These are phyloP conservation scores for Dascillus cervinus DNA, from an alignment of 2,888 invertebrate species.

Conservation along the genomic window DNA sequence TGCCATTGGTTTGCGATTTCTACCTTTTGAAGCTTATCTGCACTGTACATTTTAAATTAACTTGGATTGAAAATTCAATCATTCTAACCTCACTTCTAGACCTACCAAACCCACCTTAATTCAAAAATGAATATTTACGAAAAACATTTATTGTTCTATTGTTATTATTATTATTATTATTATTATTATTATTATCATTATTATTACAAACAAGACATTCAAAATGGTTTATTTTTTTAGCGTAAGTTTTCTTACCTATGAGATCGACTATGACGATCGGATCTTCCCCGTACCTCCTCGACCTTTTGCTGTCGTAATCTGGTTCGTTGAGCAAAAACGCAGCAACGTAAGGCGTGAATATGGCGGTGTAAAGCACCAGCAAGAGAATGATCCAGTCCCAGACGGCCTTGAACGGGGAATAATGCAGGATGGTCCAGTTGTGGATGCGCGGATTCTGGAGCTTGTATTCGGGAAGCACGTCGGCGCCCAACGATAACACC, in stretches of 20 bases:
- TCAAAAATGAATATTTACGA: no score
- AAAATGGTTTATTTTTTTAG: no score
- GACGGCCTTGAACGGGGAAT: conserved; percentile 95
- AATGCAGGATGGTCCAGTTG: conserved; percentile 97
- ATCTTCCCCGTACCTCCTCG: conserved; percentile 74
- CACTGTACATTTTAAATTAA: no score
- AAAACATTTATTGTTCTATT: no score
- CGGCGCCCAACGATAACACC: conserved; percentile 96
- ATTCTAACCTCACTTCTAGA: no score
- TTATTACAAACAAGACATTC: no score
- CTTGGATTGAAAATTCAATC: no score
- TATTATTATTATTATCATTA: no score
- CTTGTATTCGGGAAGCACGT: conserved; percentile 94
- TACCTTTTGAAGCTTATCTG: no score
- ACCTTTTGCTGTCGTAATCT: conserved; percentile 67
- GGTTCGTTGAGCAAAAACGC: conserved; percentile 93
- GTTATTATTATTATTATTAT: no score
- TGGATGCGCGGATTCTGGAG: conserved; percentile 89
- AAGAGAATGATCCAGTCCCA: conserved; percentile 99
- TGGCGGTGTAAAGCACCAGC: conserved; percentile 97
- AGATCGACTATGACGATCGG: conserved; percentile 95
- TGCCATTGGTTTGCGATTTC: no score
- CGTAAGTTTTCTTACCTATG: conserved; percentile 81
- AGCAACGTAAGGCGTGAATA: conserved; percentile 97
- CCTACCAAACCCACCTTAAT: no score